phyloP scores from a whole-genome alignment of 2,797 vertebrate genomes.

The Hoplostethus mediterraneus region DNA sequence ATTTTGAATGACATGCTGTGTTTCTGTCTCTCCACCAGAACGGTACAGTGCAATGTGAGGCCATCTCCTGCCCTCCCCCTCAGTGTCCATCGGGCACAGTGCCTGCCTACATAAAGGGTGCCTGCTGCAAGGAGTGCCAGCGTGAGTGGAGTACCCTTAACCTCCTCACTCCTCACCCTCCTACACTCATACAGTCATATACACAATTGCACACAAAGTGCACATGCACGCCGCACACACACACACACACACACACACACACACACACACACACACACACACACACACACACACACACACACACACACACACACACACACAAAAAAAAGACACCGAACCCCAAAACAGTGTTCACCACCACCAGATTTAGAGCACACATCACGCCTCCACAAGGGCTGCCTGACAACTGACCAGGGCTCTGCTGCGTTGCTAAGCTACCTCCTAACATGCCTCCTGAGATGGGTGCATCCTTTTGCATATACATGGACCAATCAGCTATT shows the following conservation, averaged over 20 bases:
- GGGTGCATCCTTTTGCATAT: constrained; percentile 77
- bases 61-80: constrained; percentile 87
- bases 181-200: constrained; percentile 57
- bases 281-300: constrained; percentile 12
- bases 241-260: constrained; percentile 8
- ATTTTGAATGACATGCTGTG: constrained; percentile 36
- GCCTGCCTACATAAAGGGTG: constrained; percentile 90
- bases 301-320: constrained; percentile 7
- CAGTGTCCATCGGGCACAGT: constrained; percentile 89
- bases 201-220: constrained; percentile 46
- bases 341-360: constrained; percentile 46
- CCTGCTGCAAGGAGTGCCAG: constrained; percentile 96
- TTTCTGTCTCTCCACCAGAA: constrained; percentile 85
- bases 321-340: background rate
- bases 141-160: constrained; percentile 87
- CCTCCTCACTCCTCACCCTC: constrained; percentile 57
- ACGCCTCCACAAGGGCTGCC: constrained; percentile 75
- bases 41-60: constrained; percentile 93
- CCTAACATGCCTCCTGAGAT: constrained; percentile 78
- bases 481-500: constrained; percentile 84
- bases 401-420: constrained; percentile 81
- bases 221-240: background rate
- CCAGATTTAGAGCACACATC: constrained; percentile 64
- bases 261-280: constrained; percentile 16
- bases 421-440: constrained; percentile 85